Conservation (phyloP, 2,797 vertebrate species). For the Pantherophis vulpinus region DNA sequence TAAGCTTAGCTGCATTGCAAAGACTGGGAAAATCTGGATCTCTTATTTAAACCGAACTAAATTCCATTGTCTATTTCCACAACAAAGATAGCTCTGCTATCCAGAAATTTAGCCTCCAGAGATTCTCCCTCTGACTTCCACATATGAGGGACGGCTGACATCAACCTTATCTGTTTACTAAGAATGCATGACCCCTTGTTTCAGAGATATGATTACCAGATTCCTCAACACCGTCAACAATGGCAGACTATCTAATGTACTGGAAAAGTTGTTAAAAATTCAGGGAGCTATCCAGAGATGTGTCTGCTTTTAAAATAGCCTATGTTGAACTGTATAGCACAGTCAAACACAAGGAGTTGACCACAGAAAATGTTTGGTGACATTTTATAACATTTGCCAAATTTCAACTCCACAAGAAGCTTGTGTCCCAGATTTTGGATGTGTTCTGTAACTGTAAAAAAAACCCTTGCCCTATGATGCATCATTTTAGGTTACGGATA, state of each 20-base stretch:
- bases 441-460: not conserved
- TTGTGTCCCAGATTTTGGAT: not conserved
- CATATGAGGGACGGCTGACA: not conserved
- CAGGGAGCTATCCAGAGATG: not conserved
- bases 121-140: not conserved
- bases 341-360: not conserved
- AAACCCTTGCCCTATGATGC: not conserved
- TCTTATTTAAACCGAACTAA: not conserved
- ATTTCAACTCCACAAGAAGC: not conserved
- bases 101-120: not conserved
- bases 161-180: not conserved
- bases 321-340: not conserved
- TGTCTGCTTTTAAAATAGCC: too few relatives aligned
- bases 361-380: not conserved
- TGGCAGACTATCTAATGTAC: not conserved
- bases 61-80: not conserved
- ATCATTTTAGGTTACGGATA: not conserved
- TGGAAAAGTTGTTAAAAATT: not conserved
- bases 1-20: not conserved
- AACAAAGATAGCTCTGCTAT: not conserved
- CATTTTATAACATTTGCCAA: not conserved
- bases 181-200: not conserved
- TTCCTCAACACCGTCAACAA: not conserved
- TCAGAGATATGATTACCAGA: not conserved
- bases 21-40: not conserved